Base-by-base conservation (phyloP, 2,797 vertebrate genomes). In the Acanthis flammea region DNA sequence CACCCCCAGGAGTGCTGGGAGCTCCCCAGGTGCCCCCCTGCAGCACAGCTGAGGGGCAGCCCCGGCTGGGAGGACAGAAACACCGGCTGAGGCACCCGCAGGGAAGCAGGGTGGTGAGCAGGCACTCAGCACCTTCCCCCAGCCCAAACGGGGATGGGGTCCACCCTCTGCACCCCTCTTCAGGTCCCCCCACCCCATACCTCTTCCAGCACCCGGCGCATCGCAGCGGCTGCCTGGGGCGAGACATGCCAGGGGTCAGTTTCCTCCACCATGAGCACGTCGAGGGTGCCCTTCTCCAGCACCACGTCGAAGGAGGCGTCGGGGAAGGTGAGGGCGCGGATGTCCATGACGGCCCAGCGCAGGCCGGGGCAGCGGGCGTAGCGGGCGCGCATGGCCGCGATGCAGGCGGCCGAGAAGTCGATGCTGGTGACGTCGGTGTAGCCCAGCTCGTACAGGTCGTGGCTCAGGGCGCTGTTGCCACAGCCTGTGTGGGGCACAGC, bases 301-400 rank as follows among this genome's bases (percentile, higher is more conserved):
- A 99, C 97, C 31, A 99, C 98, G 9, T 99, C 98, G 5, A 99
- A 99, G 75, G 97, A 95, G 12, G 90, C 95, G 1, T 98, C 97
- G 0, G 98, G 92, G 91, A 99, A 99, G 72, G 96, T 54, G 86
- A 99, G 98, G 37, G 97, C 93, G 2, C 98, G 98, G 15, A 98
- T 95, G 12, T 99, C 99, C 99, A 99, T 99, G 92, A 98, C 98
- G 41, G 97, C 98, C 99, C 99, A 99, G 92, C 96, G 98, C 98
- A 99, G 98, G 35, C 93, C 95, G 1, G 97, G 96, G 65, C 98
- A 98, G 62, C 63, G 42, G 57, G 97, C 96, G 50, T 99, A 96
- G 76, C 98, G 98, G 86, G 96, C 87, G 1, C 92, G 97, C 99
- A 99, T 99, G 82, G 98, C 95, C 9, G 96, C 92, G 90, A 99